A percentile compares a stretch with the other conserved stretches of the same genome.
phyloP scores from a whole-genome alignment of 2,113 vertebrate genomes.

The Poicephalus gulielmi region DNA sequence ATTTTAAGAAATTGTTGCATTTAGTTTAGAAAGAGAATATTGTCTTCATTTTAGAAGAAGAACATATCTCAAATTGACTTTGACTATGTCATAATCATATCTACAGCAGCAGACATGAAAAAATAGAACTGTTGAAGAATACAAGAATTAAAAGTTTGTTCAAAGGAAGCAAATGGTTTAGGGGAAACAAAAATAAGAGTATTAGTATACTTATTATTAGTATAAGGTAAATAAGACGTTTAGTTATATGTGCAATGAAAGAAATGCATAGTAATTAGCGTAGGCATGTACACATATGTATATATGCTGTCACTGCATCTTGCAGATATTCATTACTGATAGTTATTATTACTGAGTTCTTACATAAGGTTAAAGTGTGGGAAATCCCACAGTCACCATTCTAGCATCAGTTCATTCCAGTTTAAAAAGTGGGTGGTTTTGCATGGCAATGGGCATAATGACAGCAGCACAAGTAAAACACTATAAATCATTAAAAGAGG shows the following conservation, averaged over 20 bases:
- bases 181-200: background rate
- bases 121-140: background rate
- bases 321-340: background rate
- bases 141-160: background rate
- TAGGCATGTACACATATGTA: background rate
- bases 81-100: background rate
- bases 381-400: background rate
- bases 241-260: background rate
- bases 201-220: background rate
- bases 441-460: fast-evolving
- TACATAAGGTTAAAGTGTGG: background rate
- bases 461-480: background rate
- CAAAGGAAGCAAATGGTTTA: background rate
- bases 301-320: background rate
- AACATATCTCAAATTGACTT: background rate
- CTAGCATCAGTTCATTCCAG: background rate
- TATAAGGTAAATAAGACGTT: background rate
- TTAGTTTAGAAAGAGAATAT: background rate
- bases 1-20: background rate
- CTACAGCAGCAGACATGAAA: background rate
- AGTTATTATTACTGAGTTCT: background rate
- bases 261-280: background rate
- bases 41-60: background rate
- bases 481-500: background rate
- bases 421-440: background rate